Evolutionary conservation across 2,797 vertebrate genomes (phyloP), one percentile per base, ranked within the genome.

Genomic region (Ctenopoma kingsleyae): DNA sequence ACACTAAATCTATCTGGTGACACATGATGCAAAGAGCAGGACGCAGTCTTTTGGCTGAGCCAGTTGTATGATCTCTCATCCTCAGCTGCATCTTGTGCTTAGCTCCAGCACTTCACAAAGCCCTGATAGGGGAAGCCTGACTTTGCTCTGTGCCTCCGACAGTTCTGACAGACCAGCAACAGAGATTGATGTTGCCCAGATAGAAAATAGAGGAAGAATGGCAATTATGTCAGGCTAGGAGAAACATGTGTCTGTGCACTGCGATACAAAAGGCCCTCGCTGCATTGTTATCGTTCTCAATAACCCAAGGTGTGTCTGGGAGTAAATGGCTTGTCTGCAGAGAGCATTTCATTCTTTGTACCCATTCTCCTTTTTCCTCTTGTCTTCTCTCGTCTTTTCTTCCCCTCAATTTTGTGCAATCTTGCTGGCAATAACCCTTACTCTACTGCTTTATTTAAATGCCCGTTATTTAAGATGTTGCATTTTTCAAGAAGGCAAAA

Each of bases 191-290:
- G 93, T 91, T 91, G 89, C 85, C 84, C 88, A 88, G 93, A 94
- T 94, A 92, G 93, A 92, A 94, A 93, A 92, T 88, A 93, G 90
- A 91, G 89, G 91, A 91, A 93, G 92, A 94, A 93, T 93, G 91
- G 92, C 94, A 94, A 94, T 94, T 94, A 93, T 95, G 93, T 95
- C 94, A 93, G 78, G 86, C 90, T 82, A 74, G 86, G 76, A 93
- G 91, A 94, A 92, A 94, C 93, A 93, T 89, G 86, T 95, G 94
- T 94, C 93, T 92, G 82, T 77, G 84, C 43, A 49, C 80, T n/a
- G 77, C 84, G 83, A 82, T 83, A 83, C 89, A 93, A 91, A 90
- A 83, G 87, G 82, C 84, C 75, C 83, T 85, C 15, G 80, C 87
- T 81, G 89, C 89, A 90, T 91, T 93, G 92, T 94, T 94, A 94